Base-by-base conservation (phyloP, 2,888 invertebrate genomes). In the Drosophila nigricruria region DNA sequence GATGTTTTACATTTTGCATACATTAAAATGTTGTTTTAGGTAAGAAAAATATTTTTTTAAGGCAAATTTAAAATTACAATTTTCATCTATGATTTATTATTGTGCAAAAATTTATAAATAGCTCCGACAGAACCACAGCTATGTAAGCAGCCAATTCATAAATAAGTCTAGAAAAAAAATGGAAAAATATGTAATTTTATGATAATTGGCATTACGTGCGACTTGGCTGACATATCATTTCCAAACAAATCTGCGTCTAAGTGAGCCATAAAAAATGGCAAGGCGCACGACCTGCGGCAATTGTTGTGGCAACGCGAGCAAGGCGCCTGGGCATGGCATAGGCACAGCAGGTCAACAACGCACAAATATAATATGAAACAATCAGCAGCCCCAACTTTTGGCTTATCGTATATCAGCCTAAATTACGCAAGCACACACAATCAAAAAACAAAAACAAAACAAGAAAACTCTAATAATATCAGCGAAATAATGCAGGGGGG, bases 201-300 rank as follows among this genome's bases (percentile, higher is more conserved):
- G 78, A 73, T 84, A 84, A 84, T 88, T 88, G 89, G 81, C 83
- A 75, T 70, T 81, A 84, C 89, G 83, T 88, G 87, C 66, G 59
- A 54, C 53, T 38, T 68, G 64, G 64, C 60, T 69, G 84, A 83
- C 66, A 72, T 88, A 85, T 88, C 85, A 79, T 64, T 82, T 72
- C 70, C 73, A 70, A 71, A 79, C 78, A 86, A 80, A 88, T 83
- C 88, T 88, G 83, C 64, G 59, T 43, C 60, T 65, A 72, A 77
- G 86, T 80, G 42, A 57, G 54, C 40, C 70, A 81, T 75, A 84
- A 85, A 73, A 88, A 81, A 80, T 67, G 53, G 68, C 63, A 69
- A 54, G 70, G 60, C 64, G 62, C 53, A 34, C 18, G 63, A 36
- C 70, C 50, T 23, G 36, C 30, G 65, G 82, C 73, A 63, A 73